Percentiles rank a stretch among this genome's conserved stretches.
phyloP scores from a whole-genome alignment of 2,113 vertebrate genomes.

The Caranx ignobilis region DNA sequence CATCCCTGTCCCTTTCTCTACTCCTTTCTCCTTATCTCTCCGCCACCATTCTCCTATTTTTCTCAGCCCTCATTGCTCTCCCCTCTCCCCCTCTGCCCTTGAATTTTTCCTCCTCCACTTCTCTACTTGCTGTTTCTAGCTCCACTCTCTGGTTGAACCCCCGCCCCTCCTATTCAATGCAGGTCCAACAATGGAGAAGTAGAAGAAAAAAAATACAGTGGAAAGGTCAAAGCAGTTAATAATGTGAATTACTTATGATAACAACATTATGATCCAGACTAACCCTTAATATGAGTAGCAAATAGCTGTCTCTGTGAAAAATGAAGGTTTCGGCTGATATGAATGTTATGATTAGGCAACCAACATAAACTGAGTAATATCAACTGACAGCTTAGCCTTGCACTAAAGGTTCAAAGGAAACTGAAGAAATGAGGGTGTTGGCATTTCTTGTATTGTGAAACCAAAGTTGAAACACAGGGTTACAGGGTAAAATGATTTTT shows the following conservation, averaged over 20 bases:
- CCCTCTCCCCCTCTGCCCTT: neutral
- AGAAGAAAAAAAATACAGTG: neutral
- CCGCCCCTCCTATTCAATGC: slow-evolving; percentile 25
- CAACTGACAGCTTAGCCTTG: neutral
- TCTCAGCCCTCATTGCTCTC: neutral
- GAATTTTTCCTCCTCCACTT: neutral
- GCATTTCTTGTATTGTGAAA: slow-evolving; percentile 30
- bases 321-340: neutral
- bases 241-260: slow-evolving; percentile 18
- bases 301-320: neutral
- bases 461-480: neutral
- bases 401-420: slow-evolving; percentile 7
- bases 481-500: neutral
- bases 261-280: slow-evolving; percentile 20
- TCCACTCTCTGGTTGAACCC: neutral
- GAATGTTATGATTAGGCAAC: slow-evolving; percentile 11
- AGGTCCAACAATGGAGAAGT: slow-evolving; percentile 29
- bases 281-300: neutral
- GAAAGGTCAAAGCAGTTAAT: slow-evolving; percentile 45
- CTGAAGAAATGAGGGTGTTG: slow-evolving; percentile 37
- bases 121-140: slow-evolving; percentile 3
- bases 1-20: neutral
- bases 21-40: slow-evolving; percentile 26
- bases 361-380: neutral
- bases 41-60: neutral